Percentiles rank a stretch among this genome's conserved stretches.
Conservation (phyloP, 2,113 vertebrate genomes). For the Leptodactylus fuscus region DNA sequence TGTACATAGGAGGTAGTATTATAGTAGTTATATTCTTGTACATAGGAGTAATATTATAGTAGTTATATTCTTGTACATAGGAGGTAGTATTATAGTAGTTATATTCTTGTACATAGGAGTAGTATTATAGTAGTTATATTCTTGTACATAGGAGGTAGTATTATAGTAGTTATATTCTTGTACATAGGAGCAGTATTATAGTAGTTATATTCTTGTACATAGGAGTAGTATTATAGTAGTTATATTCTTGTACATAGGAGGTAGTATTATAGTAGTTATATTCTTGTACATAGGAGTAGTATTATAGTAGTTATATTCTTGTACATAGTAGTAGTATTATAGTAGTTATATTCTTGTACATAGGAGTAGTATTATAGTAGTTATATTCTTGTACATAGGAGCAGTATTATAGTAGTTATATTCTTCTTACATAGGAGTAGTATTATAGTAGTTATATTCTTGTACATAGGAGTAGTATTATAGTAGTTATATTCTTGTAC, state of each 20-base stretch:
- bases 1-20: not conserved
- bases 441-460: slow-evolving; percentile 14
- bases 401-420: slow-evolving; percentile 13
- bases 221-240: too few species aligned
- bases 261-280: too few species aligned
- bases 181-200: too few species aligned
- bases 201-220: too few species aligned
- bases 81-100: not conserved
- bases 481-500: slow-evolving; percentile 7
- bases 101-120: not conserved
- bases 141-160: too few species aligned
- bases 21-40: too few species aligned
- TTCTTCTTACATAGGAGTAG: slow-evolving; percentile 6
- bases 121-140: too few species aligned
- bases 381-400: slow-evolving; percentile 1
- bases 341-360: slow-evolving; percentile 5
- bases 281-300: not conserved
- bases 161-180: too few species aligned
- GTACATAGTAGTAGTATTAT: not conserved
- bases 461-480: not conserved
- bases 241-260: too few species aligned
- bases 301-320: slow-evolving; percentile 10
- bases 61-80: too few species aligned
- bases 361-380: slow-evolving; percentile 15
- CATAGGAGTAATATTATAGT: too few species aligned